Evolutionary conservation across 2,888 invertebrate genomes (phyloP).

Genomic region (Pollenia angustigena): DNA sequence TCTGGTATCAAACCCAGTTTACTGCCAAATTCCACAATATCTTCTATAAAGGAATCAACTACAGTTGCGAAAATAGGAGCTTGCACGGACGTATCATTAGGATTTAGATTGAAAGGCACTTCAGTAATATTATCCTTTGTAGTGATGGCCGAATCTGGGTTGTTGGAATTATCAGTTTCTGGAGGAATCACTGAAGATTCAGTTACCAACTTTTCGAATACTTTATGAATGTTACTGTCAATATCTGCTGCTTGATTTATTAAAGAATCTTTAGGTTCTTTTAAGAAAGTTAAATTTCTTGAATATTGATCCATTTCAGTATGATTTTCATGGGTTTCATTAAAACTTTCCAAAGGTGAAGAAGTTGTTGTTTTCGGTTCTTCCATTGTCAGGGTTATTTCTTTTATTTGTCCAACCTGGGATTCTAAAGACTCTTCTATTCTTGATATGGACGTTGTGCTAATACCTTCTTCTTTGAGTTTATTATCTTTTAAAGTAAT

Average conservation of each 20-base stretch:
- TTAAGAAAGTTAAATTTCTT: neutral
- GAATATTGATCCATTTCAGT: neutral
- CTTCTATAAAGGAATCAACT: conserved; percentile 9
- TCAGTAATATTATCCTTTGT: too few relatives aligned
- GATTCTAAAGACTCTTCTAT: neutral
- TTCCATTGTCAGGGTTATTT: too few relatives aligned
- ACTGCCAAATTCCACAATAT: conserved; percentile 12
- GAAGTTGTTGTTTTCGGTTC: neutral
- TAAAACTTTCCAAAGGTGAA: neutral
- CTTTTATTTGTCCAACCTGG: neutral
- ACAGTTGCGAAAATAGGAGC: neutral
- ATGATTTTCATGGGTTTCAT: neutral
- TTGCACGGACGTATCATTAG: neutral
- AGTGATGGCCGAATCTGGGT: too few relatives aligned
- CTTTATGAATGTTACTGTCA: neutral
- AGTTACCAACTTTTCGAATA: neutral
- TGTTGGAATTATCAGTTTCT: too few relatives aligned
- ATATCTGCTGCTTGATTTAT: neutral
- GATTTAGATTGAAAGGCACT: neutral
- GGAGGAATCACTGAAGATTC: too few relatives aligned
- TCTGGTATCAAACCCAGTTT: neutral
- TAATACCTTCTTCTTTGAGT: neutral
- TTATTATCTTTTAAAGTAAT: neutral
- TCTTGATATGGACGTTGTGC: neutral
- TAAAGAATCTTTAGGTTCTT: too few relatives aligned